phyloP scores from a whole-genome alignment of 2,888 invertebrate genomes.

The Gymnosoma rotundatum region DNA sequence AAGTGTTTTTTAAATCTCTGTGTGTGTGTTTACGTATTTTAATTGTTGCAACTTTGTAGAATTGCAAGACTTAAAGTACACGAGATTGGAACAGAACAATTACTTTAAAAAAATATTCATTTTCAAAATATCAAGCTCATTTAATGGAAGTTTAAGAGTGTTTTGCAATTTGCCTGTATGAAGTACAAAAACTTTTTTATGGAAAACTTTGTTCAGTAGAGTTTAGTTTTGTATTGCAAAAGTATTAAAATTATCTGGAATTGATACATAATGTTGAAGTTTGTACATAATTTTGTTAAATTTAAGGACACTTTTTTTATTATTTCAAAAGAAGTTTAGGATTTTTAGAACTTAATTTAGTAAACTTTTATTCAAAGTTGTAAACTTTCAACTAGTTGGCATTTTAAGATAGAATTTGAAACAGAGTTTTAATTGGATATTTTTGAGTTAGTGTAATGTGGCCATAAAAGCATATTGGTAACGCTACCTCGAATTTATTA shows the following conservation, averaged over 20 bases:
- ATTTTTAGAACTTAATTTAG: not conserved
- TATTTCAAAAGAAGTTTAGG: not conserved
- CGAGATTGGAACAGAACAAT: not conserved
- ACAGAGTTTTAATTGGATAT: not conserved
- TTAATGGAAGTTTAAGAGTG: not conserved
- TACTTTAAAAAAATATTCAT: slow-evolving; percentile 3
- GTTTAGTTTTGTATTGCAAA: not conserved
- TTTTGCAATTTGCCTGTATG: not conserved
- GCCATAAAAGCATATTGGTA: too few relatives aligned
- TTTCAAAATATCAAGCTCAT: slow-evolving; percentile 27
- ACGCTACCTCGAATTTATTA: too few relatives aligned
- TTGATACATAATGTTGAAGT: too few relatives aligned
- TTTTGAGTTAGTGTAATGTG: too few relatives aligned
- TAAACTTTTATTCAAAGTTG: not conserved
- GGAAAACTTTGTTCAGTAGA: not conserved
- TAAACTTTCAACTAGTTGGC: not conserved
- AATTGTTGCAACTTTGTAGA: not conserved
- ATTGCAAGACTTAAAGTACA: slow-evolving; percentile 27
- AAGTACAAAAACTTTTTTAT: not conserved
- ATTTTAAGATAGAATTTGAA: not conserved
- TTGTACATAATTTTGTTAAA: too few relatives aligned
- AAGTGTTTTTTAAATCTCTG: not conserved
- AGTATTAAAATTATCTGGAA: not conserved
- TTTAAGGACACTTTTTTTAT: too few relatives aligned
- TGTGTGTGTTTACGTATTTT: not conserved